Conservation (phyloP, 2,113 vertebrate genomes). For the Melozone crissalis region DNA sequence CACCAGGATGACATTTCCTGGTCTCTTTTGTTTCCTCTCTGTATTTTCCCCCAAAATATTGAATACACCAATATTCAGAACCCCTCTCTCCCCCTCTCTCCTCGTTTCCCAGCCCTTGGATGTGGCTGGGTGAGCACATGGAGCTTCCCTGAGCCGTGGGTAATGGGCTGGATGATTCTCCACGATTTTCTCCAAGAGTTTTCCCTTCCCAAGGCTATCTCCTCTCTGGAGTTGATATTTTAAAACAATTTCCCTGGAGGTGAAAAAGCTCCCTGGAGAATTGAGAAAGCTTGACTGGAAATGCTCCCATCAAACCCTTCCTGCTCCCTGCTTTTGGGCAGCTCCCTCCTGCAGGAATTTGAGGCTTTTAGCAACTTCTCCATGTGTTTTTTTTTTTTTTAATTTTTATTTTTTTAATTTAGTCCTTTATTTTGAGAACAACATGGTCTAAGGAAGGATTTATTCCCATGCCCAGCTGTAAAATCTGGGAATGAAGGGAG, state of each 20-base stretch:
- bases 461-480: not conserved
- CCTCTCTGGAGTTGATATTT: not conserved
- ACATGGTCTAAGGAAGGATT: not conserved
- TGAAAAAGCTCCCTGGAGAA: not conserved
- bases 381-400: rapidly evolving
- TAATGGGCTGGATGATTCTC: not conserved
- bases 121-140: not conserved
- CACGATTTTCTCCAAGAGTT: not conserved
- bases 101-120: not conserved
- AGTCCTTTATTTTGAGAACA: not conserved
- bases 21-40: not conserved
- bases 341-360: not conserved
- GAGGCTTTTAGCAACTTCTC: not conserved
- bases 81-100: not conserved
- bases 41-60: not conserved
- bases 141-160: not conserved
- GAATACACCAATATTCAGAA: not conserved
- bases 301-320: not conserved
- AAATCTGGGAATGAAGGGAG: not conserved
- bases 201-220: not conserved
- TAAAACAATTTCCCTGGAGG: not conserved
- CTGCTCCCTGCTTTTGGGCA: not conserved
- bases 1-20: not conserved
- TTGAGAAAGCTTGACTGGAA: not conserved
- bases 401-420: not conserved